These are phyloP conservation scores for Platyscapa corneri DNA, from an alignment of 1,140 invertebrate genomes.

Conservation along the genomic window DNA sequence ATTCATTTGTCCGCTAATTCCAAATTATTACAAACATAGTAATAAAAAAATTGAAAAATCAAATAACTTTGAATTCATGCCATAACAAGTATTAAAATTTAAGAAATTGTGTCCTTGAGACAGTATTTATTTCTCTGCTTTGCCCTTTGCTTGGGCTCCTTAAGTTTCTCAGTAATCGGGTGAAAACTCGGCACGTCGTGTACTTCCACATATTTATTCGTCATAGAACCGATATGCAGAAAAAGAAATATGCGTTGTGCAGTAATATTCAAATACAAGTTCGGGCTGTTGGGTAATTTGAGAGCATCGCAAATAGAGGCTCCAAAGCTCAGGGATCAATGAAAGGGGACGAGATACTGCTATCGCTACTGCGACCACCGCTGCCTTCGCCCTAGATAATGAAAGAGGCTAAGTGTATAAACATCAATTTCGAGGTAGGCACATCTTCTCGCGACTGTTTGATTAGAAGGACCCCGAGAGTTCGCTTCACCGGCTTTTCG, in stretches of 20 bases:
- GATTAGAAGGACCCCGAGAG: slow-evolving; percentile 46
- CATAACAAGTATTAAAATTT: background rate
- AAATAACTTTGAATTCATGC: too few species aligned
- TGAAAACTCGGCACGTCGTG: slow-evolving; percentile 21
- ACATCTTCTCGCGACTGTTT: slow-evolving; percentile 53
- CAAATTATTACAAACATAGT: too few species aligned
- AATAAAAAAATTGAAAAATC: too few species aligned
- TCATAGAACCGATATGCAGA: slow-evolving; percentile 3
- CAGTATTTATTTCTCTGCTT: background rate
- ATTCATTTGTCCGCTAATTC: too few species aligned
- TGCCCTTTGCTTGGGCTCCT: background rate
- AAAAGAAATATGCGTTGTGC: background rate
- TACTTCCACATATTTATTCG: too few species aligned
- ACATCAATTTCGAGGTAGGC: slow-evolving; percentile 51
- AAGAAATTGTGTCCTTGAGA: background rate
- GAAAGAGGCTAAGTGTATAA: slow-evolving; percentile 56
- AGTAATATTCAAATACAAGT: slow-evolving; percentile 59
- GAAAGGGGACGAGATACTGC: slow-evolving; percentile 33
- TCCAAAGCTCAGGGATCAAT: slow-evolving; percentile 55
- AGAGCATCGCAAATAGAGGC: slow-evolving; percentile 57
- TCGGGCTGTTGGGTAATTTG: slow-evolving; percentile 44
- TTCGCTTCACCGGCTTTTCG: slow-evolving; percentile 37
- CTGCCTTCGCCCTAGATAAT: slow-evolving; percentile 43
- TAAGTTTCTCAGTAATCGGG: slow-evolving; percentile 27
- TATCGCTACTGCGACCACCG: background rate